Evolutionary conservation across 1,140 invertebrate genomes (phyloP), one percentile per base, ranked within the genome.

Genomic region (Drosophila lini): DNA sequence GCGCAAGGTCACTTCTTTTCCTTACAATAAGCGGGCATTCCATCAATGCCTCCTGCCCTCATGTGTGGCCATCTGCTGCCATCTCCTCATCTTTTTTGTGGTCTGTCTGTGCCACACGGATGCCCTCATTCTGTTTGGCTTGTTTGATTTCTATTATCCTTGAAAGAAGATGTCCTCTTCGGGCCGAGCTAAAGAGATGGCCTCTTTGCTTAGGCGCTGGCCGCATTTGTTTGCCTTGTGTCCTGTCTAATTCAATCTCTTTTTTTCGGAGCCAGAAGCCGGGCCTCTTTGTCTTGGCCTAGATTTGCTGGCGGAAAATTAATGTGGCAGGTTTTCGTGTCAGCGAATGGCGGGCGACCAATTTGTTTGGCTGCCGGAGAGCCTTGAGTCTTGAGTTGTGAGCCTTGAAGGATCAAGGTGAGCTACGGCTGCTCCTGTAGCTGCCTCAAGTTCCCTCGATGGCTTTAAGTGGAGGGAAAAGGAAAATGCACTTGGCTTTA

Each of bases 61-160:
- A 38, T 70, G 16, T 34, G 31, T 45, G 38, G 31, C 13, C 10
- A 53, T 53, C 32, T 53, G 50, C 6, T n/a, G 3, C 61, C 38
- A 65, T 31, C 45, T 52, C 7, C n/a, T 34, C 28, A 15, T 61
- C 22, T 34, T 15, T 47, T 16, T 65, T 34, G 32, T 60, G 28
- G 31, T 50, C 36, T 53, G 28, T 69, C 16, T 52, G 50, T 50
- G 44, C 28, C 45, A 47, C 40, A 63, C 34, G 60, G 38, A 50
- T 61, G 60, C 45, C 56, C 57, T 53, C 75, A 69, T 86, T 86
- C 86, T 79, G 75, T 65, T 81, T 70, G 79, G 70, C 58, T 69
- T 76, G 65, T 81, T 86, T 79, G 78, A 81, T 79, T 81, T 85
- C 61, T 79, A 68, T 81, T 79, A 85, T 86, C 64, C 75, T 85